phyloP scores from a whole-genome alignment of 2,113 vertebrate genomes.

The Pao palembangensis region DNA sequence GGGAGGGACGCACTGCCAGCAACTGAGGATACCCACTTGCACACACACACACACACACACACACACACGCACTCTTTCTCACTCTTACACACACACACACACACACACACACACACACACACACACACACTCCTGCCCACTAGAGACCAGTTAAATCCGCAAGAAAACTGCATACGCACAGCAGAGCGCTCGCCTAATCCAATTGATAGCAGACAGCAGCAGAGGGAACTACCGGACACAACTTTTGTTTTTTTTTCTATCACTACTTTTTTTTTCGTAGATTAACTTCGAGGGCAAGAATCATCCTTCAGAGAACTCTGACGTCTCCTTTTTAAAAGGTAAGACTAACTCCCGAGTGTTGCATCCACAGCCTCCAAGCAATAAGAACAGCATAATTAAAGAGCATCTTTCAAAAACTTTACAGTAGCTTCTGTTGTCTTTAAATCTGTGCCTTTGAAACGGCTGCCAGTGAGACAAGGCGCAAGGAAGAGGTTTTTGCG shows the following conservation, averaged over 20 bases:
- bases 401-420: slow-evolving; percentile 19
- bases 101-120: too few species aligned
- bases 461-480: slow-evolving; percentile 48
- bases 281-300: slow-evolving; percentile 22
- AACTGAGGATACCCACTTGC: slow-evolving; percentile 63
- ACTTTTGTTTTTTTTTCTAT: slow-evolving; percentile 28
- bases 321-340: slow-evolving; percentile 43
- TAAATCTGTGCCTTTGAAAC: slow-evolving; percentile 64
- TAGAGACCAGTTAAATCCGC: slow-evolving; percentile 63
- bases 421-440: not conserved
- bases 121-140: slow-evolving; percentile 51
- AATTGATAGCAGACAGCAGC: slow-evolving; percentile 44
- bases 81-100: slow-evolving; percentile 10
- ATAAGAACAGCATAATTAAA: too few species aligned
- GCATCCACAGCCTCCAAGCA: too few species aligned
- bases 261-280: slow-evolving; percentile 8
- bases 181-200: slow-evolving; percentile 56
- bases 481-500: slow-evolving; percentile 52
- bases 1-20: slow-evolving; percentile 70
- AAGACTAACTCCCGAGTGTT: slow-evolving; percentile 23
- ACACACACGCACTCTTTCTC: not conserved
- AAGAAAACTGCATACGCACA: slow-evolving; percentile 61
- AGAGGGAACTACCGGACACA: slow-evolving; percentile 60
- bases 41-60: slow-evolving; percentile 26
- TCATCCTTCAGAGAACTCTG: slow-evolving; percentile 30